Base-by-base conservation (phyloP, 2,113 vertebrate species). In the Ceratotherium simum region DNA sequence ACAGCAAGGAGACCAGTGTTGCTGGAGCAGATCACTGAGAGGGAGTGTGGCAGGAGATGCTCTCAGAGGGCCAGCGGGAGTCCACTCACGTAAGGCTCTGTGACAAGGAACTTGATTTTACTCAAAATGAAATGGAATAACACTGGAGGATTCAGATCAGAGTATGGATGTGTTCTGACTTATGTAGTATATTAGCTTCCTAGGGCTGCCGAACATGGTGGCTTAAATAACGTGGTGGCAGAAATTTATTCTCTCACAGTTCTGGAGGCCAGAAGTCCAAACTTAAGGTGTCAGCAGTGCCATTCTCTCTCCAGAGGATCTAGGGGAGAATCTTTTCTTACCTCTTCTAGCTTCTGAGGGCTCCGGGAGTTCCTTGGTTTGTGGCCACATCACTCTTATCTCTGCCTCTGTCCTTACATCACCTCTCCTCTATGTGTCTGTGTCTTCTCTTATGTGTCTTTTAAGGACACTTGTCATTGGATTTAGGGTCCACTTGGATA, bases 61-160 rank as follows among this genome's bases (percentile, higher is more conserved):
- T 23, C 31, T 25, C 8, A 16, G 36, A 36, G 18, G 64, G 31
- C 23, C 17, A 23, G 27, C 4, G 33, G 11, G 42, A 2, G 4
- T 21, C 21, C 11, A 29, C 18, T 69, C 39, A 21, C 7, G 3
- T 0, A 6, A 79, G 33, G 25, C 2, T 17, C 1, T 21, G 3
- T 14, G 67, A 8, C 5, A n/a, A 33, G 23, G 48, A 85, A 58
- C 25, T 29, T 8, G 7, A 39, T 33, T 90, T 46, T 60, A 58
- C 67, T 78, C 6, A 72, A 78, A 54, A 64, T 42, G 31, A 58
- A 69, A 70, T 27, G 70, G 14, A 65, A 48, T 39, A 17, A 79
- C 14, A 36, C 3, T 39, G 42, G 33, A 58, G 78, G 33, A 56
- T 64, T 82, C 56, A 42, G 36, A 58, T 69, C 36, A 79, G 27